Evolutionary conservation across 1,140 invertebrate species (phyloP), one percentile per base, ranked within the genome.

Genomic region (Eumaeus atala): DNA sequence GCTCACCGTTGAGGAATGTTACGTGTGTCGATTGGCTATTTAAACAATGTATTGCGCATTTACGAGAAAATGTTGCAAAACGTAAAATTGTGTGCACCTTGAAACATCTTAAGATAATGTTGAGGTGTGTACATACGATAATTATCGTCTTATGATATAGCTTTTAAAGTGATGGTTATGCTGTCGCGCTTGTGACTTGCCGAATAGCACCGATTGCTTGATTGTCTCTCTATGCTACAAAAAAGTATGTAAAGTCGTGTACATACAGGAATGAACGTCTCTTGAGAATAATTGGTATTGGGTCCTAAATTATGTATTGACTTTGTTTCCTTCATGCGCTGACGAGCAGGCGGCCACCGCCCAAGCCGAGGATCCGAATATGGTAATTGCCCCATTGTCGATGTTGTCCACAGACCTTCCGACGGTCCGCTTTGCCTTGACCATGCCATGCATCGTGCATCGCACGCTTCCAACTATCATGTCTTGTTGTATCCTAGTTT

Each of bases 281-380:
- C n/a, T n/a, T n/a, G n/a, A 50, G 4, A 28, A 28, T 9, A 53
- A 53, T 53, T 44, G 38, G 51, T 11, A 14, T 44, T 28, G 28
- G 33, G 28, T 14, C 51, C 21, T 33, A 54, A 17, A 16, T 16
- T 37, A 36, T 51, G 14, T 54, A 11, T 33, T 40, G 42, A 54
- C 59, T 83, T 80, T 85, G 72, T 82, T 85, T 85, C 59, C 77
- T 80, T 74, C 70, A 74, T 71, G 76, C 71, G 72, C 61, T 64
- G 74, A 58, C 73, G 71, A 59, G 77, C 84, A 94, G 93, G 90
- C 94, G 93, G 92, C 93, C 93, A 84, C 92, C 92, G 85, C 90
- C 94, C 80, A 92, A 94, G 90, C 94, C 94, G 90, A 93, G 94
- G 93, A 94, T 95, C 88, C 92, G 92, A 91, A 93, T 95, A 92